Evolutionary conservation across 2,888 invertebrate species (phyloP).

Genomic region (Norana najaformis): DNA sequence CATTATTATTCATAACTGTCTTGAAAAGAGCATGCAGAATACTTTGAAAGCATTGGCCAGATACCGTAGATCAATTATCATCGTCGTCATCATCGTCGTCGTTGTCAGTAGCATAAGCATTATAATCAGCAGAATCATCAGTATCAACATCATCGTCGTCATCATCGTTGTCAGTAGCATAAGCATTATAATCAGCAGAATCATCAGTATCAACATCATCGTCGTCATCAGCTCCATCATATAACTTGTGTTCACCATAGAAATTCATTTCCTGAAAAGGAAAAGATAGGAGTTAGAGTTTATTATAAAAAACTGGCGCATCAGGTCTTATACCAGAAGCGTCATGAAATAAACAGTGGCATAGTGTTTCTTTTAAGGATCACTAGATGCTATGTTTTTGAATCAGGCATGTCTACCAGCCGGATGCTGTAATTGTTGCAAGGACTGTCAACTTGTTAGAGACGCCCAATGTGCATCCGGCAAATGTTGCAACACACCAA

Average conservation of each 20-base stretch:
- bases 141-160: not conserved
- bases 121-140: not conserved
- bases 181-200: not conserved
- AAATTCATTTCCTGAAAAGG: too few relatives aligned
- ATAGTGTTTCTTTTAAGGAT: not conserved
- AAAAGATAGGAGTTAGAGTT: too few relatives aligned
- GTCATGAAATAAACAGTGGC: too few relatives aligned
- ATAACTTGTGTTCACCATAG: too few relatives aligned
- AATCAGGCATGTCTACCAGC: not conserved
- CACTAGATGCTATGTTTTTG: not conserved
- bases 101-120: not conserved
- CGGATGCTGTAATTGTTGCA: not conserved
- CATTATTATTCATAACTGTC: not conserved
- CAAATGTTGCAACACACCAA: constrained; percentile 7
- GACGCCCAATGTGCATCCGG: constrained; percentile 18
- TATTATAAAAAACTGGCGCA: too few relatives aligned
- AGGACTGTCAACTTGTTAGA: not conserved
- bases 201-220: not conserved
- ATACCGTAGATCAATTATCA: not conserved
- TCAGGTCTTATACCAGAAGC: too few relatives aligned
- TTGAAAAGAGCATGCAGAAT: not conserved
- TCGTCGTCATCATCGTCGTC: not conserved
- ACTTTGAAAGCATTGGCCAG: not conserved
- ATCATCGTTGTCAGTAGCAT: not conserved
- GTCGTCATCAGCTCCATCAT: not conserved